Percentiles rank a stretch among this genome's conserved stretches.
Evolutionary conservation across 2,113 vertebrate species (phyloP).

Genomic region (Chaetorhynchus papuensis): DNA sequence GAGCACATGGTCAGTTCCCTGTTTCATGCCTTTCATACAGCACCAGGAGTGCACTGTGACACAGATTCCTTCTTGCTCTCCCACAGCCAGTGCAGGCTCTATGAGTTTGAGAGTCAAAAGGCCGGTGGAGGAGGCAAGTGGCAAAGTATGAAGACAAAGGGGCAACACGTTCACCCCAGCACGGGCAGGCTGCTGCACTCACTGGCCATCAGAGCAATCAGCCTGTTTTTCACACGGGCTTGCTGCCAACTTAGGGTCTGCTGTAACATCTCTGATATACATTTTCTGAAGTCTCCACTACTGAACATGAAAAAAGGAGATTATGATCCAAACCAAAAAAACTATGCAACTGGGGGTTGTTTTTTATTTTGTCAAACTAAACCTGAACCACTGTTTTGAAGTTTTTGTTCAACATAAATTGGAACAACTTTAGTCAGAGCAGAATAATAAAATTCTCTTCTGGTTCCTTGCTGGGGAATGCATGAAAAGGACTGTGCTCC

Average conservation of each 20-base stretch:
- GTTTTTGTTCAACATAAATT: background rate
- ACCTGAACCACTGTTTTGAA: background rate
- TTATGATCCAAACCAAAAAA: background rate
- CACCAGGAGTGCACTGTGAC: background rate
- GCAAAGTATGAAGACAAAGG: background rate
- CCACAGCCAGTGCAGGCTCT: background rate
- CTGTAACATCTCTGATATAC: too few relatives aligned
- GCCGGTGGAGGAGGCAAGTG: background rate
- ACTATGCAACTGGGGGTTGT: background rate
- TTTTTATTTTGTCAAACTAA: background rate
- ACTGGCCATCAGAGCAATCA: too few relatives aligned
- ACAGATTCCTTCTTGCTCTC: background rate
- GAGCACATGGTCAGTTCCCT: background rate
- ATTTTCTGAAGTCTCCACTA: background rate
- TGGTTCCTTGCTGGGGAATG: background rate
- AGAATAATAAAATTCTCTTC: background rate
- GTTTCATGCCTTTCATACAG: background rate
- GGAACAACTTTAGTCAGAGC: background rate
- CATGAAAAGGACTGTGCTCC: background rate
- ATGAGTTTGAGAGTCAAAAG: background rate
- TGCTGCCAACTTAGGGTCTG: background rate
- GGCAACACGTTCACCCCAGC: accelerated
- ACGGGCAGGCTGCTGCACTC: background rate
- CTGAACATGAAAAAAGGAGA: background rate
- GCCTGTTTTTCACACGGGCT: background rate